Base-by-base conservation (phyloP, 1,140 invertebrate species). In the Limonius californicus region DNA sequence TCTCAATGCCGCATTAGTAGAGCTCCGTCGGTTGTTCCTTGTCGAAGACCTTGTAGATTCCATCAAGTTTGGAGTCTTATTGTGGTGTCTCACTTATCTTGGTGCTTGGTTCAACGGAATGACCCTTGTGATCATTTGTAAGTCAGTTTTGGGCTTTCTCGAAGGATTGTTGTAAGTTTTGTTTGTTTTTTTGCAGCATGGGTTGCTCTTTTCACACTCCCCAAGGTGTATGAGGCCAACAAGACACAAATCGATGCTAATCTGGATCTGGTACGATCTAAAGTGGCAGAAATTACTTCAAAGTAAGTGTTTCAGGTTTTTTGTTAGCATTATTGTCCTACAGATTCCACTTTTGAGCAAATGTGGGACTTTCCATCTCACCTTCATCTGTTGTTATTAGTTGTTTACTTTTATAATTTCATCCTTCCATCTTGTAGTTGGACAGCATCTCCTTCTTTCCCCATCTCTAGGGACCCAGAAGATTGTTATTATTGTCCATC, bases 81-180 rank as follows among this genome's bases (percentile, higher is more conserved):
- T 98, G 71, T 98, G 95, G 94, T 89, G 89, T 72, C 83, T 98
- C 75, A 98, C 96, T 21, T 98, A 98, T 77, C 83, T 98, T 70
- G 96, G 96, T 68, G 87, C 93, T 69, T 97, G 93, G 91, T 98
- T 99, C 84, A 98, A 98, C 81, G 95, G 95, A 76, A 91, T 98
- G 86, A 97, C 95, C 68, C 85, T 98, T 69, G 86, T 98, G 73
- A 97, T 97, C 72, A 84, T 97, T 73, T 89, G 93, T 96, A 78
- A 81, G 82, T 60, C 20, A 30, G 23, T 27, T 27, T 27, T 27
- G 9, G 3, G 3, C 23, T 27, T 27, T 27, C 3, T 27, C 3
- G 23, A 27, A 27, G n/a, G n/a, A 27, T 27, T 27, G 23, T 27
- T n/a, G n/a, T n/a, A n/a, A n/a, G 27, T 11, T 32, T 32, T 4